These are phyloP conservation scores for Psittacula echo DNA, from an alignment of 2,797 vertebrate species.

Conservation along the genomic window DNA sequence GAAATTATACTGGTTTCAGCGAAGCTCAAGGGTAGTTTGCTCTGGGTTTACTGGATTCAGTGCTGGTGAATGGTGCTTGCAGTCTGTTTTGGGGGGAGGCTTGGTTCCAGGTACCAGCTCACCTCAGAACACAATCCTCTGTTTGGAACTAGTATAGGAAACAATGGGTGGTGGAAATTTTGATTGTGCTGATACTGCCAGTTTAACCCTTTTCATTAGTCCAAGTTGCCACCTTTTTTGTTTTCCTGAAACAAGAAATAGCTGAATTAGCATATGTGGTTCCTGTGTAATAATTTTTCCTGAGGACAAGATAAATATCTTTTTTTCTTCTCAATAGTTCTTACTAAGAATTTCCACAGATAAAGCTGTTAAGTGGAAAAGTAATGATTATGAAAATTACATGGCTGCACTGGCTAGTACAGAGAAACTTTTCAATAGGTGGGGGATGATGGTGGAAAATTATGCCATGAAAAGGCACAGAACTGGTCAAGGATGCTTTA, in stretches of 20 bases:
- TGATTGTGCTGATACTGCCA: not conserved
- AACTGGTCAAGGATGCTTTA: too few relatives aligned
- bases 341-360: not conserved
- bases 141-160: not conserved
- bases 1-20: not conserved
- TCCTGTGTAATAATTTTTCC: not conserved
- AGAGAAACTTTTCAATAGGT: not conserved
- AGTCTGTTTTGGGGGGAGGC: not conserved
- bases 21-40: not conserved
- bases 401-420: not conserved
- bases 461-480: not conserved
- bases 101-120: not conserved
- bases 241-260: not conserved
- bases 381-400: not conserved
- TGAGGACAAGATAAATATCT: not conserved
- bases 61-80: not conserved
- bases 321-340: not conserved
- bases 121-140: not conserved
- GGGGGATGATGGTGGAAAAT: not conserved
- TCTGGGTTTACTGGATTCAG: not conserved
- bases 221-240: not conserved
- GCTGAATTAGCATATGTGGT: not conserved
- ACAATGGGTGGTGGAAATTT: not conserved
- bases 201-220: not conserved
- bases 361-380: not conserved